These are phyloP conservation scores for Lingula anatina DNA, from an alignment of 2,888 invertebrate genomes.

Conservation along the genomic window DNA sequence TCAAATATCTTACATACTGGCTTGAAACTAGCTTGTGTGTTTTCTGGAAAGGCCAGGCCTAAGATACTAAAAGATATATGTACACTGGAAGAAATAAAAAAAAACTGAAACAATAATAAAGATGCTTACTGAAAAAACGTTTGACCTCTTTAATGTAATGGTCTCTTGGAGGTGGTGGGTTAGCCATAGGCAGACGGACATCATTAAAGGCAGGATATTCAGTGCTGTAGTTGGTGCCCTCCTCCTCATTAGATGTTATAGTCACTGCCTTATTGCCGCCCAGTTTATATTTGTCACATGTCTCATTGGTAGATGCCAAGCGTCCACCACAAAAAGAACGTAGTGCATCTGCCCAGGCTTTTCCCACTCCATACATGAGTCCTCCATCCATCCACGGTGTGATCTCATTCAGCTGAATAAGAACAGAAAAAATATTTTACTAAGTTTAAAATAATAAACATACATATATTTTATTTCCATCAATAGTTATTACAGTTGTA, in stretches of 20 bases:
- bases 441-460: background rate
- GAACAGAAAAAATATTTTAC: constrained; percentile 4
- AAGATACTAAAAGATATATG: too few relatives aligned
- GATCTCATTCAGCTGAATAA: constrained; percentile 58
- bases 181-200: constrained; percentile 58
- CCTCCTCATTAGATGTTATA: background rate
- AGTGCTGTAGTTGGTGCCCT: constrained; percentile 17
- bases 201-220: constrained; percentile 59
- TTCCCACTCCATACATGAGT: constrained; percentile 60
- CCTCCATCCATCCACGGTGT: constrained; percentile 62
- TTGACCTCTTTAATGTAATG: constrained; percentile 55
- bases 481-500: background rate
- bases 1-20: too few relatives aligned
- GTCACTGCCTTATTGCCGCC: too few relatives aligned
- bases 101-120: too few relatives aligned
- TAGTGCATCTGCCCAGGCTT: constrained; percentile 60
- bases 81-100: too few relatives aligned
- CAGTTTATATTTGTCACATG: too few relatives aligned
- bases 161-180: constrained; percentile 59
- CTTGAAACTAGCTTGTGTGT: too few relatives aligned
- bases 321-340: constrained; percentile 55
- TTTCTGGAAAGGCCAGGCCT: too few relatives aligned
- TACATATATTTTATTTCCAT: background rate
- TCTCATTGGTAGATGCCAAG: constrained; percentile 42
- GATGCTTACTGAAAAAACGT: constrained; percentile 58